phyloP scores from a whole-genome alignment of 1,140 invertebrate species.

The Aphidius gifuensis region DNA sequence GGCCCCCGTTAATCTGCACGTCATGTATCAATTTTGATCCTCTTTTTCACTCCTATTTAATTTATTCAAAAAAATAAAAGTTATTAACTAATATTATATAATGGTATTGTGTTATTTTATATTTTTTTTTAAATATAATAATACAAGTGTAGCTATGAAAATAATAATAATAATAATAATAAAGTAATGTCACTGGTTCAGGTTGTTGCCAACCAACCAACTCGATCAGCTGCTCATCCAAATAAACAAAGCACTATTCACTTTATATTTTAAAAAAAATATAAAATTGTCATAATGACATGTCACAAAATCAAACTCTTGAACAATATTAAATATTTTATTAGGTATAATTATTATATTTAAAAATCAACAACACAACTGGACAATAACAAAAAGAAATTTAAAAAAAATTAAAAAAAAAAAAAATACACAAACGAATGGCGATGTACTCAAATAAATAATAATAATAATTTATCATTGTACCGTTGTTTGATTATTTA shows the following conservation, averaged over 20 bases:
- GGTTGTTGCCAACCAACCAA: constrained; percentile 7
- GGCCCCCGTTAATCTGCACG: constrained; percentile 47
- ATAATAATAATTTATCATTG: no score
- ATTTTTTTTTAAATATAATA: neutral
- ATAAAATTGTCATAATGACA: no score
- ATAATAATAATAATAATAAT: neutral
- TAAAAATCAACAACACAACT: neutral
- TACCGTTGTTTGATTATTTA: no score
- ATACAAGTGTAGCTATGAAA: neutral
- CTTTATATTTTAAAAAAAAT: neutral
- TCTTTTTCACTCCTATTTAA: neutral
- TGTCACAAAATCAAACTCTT: neutral
- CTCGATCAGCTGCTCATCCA: constrained; percentile 47
- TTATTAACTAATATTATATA: no score
- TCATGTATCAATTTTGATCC: constrained; percentile 38
- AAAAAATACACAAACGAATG: no score
- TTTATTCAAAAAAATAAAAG: neutral
- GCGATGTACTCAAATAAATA: no score
- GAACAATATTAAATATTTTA: neutral
- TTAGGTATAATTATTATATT: neutral
- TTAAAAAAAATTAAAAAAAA: no score
- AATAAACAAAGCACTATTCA: constrained; percentile 44
- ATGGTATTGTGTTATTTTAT: neutral
- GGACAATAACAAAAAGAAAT: neutral
- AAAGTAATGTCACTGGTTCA: neutral